Evolutionary conservation across 2,113 vertebrate species (phyloP), one percentile per base, ranked within the genome.

Genomic region (Athene cunicularia): DNA sequence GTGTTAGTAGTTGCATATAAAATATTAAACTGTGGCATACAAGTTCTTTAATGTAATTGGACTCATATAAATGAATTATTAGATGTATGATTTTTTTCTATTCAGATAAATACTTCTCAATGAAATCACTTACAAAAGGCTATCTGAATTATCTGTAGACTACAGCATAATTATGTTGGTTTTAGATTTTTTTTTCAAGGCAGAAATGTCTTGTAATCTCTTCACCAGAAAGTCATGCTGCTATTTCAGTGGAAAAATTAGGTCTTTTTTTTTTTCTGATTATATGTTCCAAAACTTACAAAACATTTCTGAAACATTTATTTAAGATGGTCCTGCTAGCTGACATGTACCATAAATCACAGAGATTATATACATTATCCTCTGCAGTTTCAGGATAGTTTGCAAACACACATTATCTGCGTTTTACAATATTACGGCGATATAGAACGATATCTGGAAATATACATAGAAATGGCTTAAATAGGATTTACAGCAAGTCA

Each of bases 141-240:
- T 81, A 28, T 41, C 5, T 18, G 45, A 67, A 89, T 62, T 80
- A 52, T 43, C 59, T 47, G 10, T 9, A 90, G 76, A 37, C 8
- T 30, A 41, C 1, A 87, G 33, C 22, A n/a, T 55, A 24, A 20
- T 41, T 7, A 2, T 72, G 7, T 13, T 24, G 0, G 0, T 18
- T 50, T 70, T 35, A 70, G 35, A 13, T 11, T 28, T 2, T 5
- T 52, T 80, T 85, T 67, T 58, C 23, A 58, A 81, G 27, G 11
- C 4, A 62, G 22, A 47, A 83, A 56, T 56, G 14, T 23, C 16
- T 74, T 58, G 4, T 53, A 35, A 27, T 37, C 22, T 85, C 4
- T 70, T 76, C 50, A 21, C 9, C 28, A 37, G 59, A 76, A 95
- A 89, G 2, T 18, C 13, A 47, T 70, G 32, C 7, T 64, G 6